These are phyloP conservation scores for Thunnus albacares DNA, from an alignment of 2,797 vertebrate genomes.

Conservation along the genomic window DNA sequence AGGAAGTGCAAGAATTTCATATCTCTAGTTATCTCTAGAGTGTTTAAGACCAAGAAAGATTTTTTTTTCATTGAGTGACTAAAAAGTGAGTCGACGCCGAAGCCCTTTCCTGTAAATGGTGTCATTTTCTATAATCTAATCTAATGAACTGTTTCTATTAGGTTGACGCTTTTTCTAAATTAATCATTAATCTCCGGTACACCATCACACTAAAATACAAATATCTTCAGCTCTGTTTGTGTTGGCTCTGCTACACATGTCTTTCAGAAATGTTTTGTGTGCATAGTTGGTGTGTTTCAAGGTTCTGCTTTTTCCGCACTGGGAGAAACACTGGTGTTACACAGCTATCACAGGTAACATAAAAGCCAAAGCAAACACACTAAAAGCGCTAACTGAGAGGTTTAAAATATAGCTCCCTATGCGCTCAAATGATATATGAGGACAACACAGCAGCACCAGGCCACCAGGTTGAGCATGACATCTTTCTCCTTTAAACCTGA, in stretches of 20 bases:
- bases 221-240: conserved; percentile 5
- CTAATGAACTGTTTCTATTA: background rate
- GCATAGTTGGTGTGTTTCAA: background rate
- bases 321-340: background rate
- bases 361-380: conserved; percentile 22
- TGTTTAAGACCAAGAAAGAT: background rate
- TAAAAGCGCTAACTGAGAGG: conserved; percentile 15
- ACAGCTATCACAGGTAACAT: background rate
- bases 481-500: conserved; percentile 35
- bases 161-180: background rate
- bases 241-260: background rate
- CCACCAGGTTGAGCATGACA: background rate
- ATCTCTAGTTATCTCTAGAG: background rate
- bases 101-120: background rate
- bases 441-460: conserved; percentile 8
- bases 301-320: background rate
- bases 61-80: conserved; percentile 7
- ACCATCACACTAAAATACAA: background rate
- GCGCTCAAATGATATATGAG: conserved; percentile 5
- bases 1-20: background rate
- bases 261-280: too few relatives aligned
- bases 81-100: conserved; percentile 6
- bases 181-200: background rate
- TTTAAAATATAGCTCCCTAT: conserved; percentile 1
- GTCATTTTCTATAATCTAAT: background rate